Evolutionary conservation across 2,888 invertebrate species (phyloP).

Genomic region (Eupithecia vulgata): DNA sequence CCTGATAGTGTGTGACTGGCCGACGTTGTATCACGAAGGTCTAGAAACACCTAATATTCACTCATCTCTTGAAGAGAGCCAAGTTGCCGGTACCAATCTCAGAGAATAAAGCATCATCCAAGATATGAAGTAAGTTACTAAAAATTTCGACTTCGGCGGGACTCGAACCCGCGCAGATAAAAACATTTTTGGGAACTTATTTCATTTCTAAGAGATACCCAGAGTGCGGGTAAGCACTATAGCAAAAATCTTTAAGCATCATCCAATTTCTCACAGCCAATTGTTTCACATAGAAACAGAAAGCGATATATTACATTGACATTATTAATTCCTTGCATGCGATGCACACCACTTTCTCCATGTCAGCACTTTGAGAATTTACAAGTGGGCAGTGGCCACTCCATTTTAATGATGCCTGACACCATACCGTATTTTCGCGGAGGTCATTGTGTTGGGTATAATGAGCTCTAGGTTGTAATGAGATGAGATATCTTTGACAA

Average conservation of each 20-base stretch:
- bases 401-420: slow-evolving; percentile 36
- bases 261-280: slow-evolving; percentile 1
- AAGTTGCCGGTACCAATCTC: background rate
- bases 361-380: slow-evolving; percentile 32
- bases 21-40: too few relatives aligned
- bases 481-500: background rate
- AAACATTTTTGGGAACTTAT: too few relatives aligned
- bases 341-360: slow-evolving; percentile 38
- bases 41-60: too few relatives aligned
- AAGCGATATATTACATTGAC: slow-evolving; percentile 30
- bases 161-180: too few relatives aligned
- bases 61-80: too few relatives aligned
- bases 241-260: too few relatives aligned
- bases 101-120: slow-evolving; percentile 3
- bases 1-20: too few relatives aligned
- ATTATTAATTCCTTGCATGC: slow-evolving; percentile 42
- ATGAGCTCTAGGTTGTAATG: slow-evolving; percentile 12
- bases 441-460: slow-evolving; percentile 18
- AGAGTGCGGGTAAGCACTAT: too few relatives aligned
- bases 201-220: too few relatives aligned
- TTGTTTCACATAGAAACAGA: slow-evolving; percentile 26
- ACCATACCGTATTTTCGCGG: slow-evolving; percentile 19
- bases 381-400: slow-evolving; percentile 25
- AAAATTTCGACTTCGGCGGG: too few relatives aligned
- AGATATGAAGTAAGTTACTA: too few relatives aligned